Conservation (phyloP, 2,888 invertebrate species). For the Ephialtes manifestator region DNA sequence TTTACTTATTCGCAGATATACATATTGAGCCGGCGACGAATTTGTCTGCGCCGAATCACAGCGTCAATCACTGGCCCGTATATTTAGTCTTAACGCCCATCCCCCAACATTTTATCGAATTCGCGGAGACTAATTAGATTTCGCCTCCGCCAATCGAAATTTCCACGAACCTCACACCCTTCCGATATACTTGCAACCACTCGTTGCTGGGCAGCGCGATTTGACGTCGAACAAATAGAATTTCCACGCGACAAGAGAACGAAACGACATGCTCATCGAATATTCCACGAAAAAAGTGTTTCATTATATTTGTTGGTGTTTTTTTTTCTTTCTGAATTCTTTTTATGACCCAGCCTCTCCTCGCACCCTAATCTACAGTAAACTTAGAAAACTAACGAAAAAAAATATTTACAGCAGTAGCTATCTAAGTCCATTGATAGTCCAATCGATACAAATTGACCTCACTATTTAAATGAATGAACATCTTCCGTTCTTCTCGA, state of each 20-base stretch:
- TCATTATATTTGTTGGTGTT: not conserved
- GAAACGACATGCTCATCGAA: not conserved
- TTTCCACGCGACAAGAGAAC: slow-evolving; percentile 3
- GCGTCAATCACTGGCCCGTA: not conserved
- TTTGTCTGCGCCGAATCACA: slow-evolving; percentile 4
- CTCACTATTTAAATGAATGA: not conserved
- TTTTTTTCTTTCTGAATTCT: slow-evolving; percentile 13
- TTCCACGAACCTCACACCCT: slow-evolving; percentile 15
- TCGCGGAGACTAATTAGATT: slow-evolving; percentile 38
- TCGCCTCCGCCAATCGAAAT: slow-evolving; percentile 21
- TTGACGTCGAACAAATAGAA: not conserved
- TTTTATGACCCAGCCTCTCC: slow-evolving; percentile 11
- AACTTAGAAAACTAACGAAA: slow-evolving; percentile 27
- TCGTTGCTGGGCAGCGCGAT: not conserved
- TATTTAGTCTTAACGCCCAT: not conserved
- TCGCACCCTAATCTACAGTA: slow-evolving; percentile 3
- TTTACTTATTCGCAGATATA: slow-evolving; percentile 21
- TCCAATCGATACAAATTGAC: slow-evolving; percentile 29
- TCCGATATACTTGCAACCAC: not conserved
- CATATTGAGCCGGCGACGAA: not conserved
- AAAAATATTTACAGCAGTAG: slow-evolving; percentile 15
- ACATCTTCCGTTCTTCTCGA: not conserved
- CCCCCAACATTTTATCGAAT: slow-evolving; percentile 36
- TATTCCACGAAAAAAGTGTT: not conserved
- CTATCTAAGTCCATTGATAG: not conserved